Evolutionary conservation across 2,113 vertebrate species (phyloP), one percentile per base, ranked within the genome.

Genomic region (Corvus cornix): DNA sequence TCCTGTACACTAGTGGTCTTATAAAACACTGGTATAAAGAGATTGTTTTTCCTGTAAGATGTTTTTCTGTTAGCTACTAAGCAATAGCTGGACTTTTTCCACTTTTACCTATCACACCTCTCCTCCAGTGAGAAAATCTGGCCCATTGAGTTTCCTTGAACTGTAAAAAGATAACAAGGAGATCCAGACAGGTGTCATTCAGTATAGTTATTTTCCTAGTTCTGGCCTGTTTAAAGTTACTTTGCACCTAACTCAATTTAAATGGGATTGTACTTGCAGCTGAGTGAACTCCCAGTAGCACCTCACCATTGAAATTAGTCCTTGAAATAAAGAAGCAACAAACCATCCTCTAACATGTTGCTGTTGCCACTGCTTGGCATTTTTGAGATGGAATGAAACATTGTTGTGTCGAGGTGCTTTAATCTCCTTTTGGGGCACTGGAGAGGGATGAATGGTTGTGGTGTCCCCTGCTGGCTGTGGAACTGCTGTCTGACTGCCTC

Each of bases 401-500:
- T 17, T 55, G 68, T 11, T 63, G 6, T 35, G 16, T 51, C 0
- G 7, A 49, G 19, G 37, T 44, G 27, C 24, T 52, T 53, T 27
- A 12, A 27, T 52, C 21, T 16, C 3, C 23, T 33, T 63, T 27
- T 31, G 73, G 26, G 31, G 43, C 64, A 27, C 20, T 16, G 64
- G 22, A 4, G 5, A 9, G 24, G 23, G 4, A 18, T 18, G n/a
- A 68, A 7, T 23, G 72, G 13, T 23, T 62, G 52, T 46, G 37
- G 63, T 60, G 81, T 59, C 64, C 63, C 27, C 64, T 84, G 55
- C 73, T 62, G 87, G 30, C 31, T 33, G 26, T 60, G 52, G 52
- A 67, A 10, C 41, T 0, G 2, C 27, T 44, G 3, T 11, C 28
- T 16, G 46, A 8, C 58, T 3, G 2, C 19, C 37, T 20, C 26